phyloP scores from a whole-genome alignment of 2,113 vertebrate species.

The Ursus arctos region DNA sequence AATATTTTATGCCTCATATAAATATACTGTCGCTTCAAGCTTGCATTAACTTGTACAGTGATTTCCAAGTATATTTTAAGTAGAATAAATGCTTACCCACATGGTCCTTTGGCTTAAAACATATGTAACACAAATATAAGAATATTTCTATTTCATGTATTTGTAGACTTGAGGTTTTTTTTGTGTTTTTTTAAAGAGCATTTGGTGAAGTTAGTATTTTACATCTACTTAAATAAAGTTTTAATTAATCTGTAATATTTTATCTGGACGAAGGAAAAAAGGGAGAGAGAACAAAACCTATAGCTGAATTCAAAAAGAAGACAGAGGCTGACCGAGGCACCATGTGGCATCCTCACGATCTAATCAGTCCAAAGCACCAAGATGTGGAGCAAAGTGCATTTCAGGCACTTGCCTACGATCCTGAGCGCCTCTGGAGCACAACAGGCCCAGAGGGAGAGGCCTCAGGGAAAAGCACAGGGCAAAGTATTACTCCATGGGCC shows the following conservation, averaged over 20 bases:
- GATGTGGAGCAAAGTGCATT: too few relatives aligned
- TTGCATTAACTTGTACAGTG: conserved; percentile 93
- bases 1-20: conserved; percentile 84
- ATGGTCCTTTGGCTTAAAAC: conserved; percentile 87
- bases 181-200: conserved; percentile 21
- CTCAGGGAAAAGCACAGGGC: background rate
- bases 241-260: conserved; percentile 87
- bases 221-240: conserved; percentile 84
- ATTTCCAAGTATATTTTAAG: conserved; percentile 86
- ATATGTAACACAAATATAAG: conserved; percentile 88
- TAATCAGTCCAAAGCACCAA: too few relatives aligned
- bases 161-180: conserved; percentile 84
- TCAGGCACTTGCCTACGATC: background rate
- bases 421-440: rapidly evolving
- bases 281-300: background rate
- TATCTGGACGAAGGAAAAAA: conserved; percentile 60
- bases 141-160: conserved; percentile 87
- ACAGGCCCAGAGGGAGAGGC: background rate
- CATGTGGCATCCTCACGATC: background rate
- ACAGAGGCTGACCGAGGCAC: too few relatives aligned
- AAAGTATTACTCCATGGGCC: background rate
- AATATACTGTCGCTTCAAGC: conserved; percentile 92
- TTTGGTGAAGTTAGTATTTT: conserved; percentile 87
- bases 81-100: conserved; percentile 87
- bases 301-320: background rate